These are phyloP conservation scores for Sclerurus mexicanus DNA, from an alignment of 2,113 vertebrate species.

Conservation along the genomic window DNA sequence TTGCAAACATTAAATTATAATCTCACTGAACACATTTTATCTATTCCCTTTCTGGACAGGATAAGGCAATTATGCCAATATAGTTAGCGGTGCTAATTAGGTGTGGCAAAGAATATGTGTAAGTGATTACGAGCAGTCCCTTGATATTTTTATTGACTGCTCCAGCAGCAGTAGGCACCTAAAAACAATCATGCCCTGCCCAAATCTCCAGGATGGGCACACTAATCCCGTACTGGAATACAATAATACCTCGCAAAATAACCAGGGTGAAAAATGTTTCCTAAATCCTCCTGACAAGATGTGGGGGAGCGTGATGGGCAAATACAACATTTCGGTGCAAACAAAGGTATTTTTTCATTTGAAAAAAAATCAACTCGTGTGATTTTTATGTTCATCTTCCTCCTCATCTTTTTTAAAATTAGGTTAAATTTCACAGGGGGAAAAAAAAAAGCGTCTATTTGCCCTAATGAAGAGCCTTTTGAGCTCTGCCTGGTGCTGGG, in stretches of 20 bases:
- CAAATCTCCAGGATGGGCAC: not conserved
- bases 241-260: not conserved
- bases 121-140: not conserved
- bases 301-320: rapidly evolving
- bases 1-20: not conserved
- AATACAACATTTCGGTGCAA: not conserved
- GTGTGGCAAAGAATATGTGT: not conserved
- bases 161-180: not conserved
- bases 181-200: not conserved
- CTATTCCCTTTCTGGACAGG: not conserved
- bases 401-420: not conserved
- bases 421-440: not conserved
- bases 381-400: not conserved
- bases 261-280: not conserved
- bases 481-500: not conserved
- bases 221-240: not conserved
- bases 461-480: not conserved
- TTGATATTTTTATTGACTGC: not conserved
- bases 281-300: not conserved
- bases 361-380: not conserved
- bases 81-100: not conserved
- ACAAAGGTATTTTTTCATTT: not conserved
- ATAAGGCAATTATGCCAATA: not conserved
- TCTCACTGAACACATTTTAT: not conserved
- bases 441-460: not conserved